phyloP scores from a whole-genome alignment of 2,888 invertebrate species.

The Amphimallon solstitiale region DNA sequence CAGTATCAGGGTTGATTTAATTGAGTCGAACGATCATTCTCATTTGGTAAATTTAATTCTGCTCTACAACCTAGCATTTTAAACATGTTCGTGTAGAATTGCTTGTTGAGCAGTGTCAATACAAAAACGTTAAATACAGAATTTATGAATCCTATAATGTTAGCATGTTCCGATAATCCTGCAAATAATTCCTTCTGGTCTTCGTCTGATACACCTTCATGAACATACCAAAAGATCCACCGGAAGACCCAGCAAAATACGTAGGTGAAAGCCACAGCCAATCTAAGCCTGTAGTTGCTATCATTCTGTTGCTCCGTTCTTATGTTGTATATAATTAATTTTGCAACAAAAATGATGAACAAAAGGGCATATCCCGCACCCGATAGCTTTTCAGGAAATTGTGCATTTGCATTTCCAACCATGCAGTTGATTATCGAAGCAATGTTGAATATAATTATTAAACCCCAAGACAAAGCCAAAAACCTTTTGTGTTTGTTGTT shows the following conservation, averaged over 20 bases:
- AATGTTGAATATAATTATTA: conserved; percentile 35
- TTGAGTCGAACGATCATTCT: conserved; percentile 36
- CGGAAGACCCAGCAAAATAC: conserved; percentile 39
- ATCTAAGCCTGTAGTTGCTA: conserved; percentile 37
- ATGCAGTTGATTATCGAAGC: conserved; percentile 37
- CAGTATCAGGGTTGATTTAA: conserved; percentile 24
- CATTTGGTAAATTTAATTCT: conserved; percentile 32
- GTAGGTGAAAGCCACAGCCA: conserved; percentile 39
- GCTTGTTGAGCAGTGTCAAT: conserved; percentile 38
- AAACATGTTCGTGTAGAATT: conserved; percentile 38
- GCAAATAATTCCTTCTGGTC: conserved; percentile 26
- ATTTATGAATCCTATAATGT: conserved; percentile 38
- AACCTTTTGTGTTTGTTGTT: conserved; percentile 36
- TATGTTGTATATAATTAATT: conserved; percentile 36
- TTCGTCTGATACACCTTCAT: conserved; percentile 6
- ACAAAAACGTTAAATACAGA: conserved; percentile 39
- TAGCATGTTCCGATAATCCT: conserved; percentile 33
- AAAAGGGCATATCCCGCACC: conserved; percentile 35
- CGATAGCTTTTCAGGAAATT: conserved; percentile 34
- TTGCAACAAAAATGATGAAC: conserved; percentile 37
- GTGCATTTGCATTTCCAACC: conserved; percentile 18
- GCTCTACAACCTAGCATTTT: conserved; percentile 39
- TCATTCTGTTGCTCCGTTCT: conserved; percentile 38
- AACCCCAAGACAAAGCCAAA: conserved; percentile 35
- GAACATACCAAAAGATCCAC: conserved; percentile 36